Conservation (phyloP, 1,140 invertebrate genomes). For the Latrodectus geometricus region DNA sequence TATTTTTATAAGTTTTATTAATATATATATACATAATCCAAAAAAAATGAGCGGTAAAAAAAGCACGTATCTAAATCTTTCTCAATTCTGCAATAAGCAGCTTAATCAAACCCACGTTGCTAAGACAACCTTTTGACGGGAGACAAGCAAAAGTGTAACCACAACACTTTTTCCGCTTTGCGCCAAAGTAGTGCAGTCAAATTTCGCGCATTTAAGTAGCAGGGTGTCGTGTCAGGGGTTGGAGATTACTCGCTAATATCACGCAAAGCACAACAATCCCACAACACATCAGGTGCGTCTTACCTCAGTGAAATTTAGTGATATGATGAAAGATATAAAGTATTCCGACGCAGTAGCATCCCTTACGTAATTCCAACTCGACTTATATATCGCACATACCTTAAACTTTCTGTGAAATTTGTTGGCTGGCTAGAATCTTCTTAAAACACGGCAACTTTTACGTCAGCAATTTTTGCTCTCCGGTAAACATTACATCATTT, state of each 20-base stretch:
- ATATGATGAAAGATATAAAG: constrained; percentile 6
- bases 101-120: too few species aligned
- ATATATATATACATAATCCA: too few species aligned
- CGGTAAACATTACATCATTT: neutral
- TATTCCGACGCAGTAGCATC: neutral
- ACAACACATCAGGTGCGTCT: constrained; percentile 12
- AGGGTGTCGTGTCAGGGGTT: neutral
- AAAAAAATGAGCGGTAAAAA: too few species aligned
- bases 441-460: neutral
- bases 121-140: too few species aligned
- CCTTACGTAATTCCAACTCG: neutral
- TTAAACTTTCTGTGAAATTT: constrained; percentile 22
- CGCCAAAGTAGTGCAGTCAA: constrained; percentile 31
- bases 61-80: too few species aligned
- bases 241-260: neutral
- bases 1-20: too few species aligned
- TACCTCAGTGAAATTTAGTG: constrained; percentile 1
- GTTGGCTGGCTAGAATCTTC: neutral
- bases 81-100: too few species aligned
- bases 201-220: constrained; percentile 23
- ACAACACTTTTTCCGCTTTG: constrained; percentile 17
- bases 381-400: constrained; percentile 13
- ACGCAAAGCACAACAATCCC: constrained; percentile 1
- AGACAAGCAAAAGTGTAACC: too few species aligned
- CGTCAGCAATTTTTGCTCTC: neutral